Evolutionary conservation across 2,888 invertebrate species (phyloP).

Genomic region (Heliconius cydno): DNA sequence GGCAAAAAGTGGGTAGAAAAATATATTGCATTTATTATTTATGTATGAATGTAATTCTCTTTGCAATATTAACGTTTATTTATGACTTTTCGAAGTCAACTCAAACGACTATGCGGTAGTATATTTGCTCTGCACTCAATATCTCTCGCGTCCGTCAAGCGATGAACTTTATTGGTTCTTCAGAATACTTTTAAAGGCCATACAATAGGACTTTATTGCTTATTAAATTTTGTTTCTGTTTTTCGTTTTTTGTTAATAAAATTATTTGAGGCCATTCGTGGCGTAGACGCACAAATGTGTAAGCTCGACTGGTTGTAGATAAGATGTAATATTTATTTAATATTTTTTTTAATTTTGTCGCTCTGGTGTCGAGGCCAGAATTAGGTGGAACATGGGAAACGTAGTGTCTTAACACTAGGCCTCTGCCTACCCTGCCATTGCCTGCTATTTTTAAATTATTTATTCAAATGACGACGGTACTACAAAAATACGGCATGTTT

Average conservation of each 20-base stretch:
- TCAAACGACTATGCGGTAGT: background rate
- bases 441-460: too few relatives aligned
- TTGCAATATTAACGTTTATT: background rate
- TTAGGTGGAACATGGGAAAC: too few relatives aligned
- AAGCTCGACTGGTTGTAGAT: too few relatives aligned
- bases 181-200: constrained; percentile 11
- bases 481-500: background rate
- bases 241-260: background rate
- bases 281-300: too few relatives aligned
- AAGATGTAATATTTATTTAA: too few relatives aligned
- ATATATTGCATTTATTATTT: too few relatives aligned
- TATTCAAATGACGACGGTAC: too few relatives aligned
- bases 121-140: background rate
- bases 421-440: too few relatives aligned
- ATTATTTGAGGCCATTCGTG: too few relatives aligned
- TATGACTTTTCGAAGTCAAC: background rate
- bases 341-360: too few relatives aligned
- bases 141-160: background rate
- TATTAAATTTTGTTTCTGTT: background rate
- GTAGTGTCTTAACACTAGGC: too few relatives aligned
- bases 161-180: constrained; percentile 24
- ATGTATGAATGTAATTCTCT: background rate
- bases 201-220: background rate
- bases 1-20: background rate
- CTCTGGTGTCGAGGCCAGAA: too few relatives aligned